A percentile compares a stretch with the other conserved stretches of the same genome.
Conservation (phyloP, 2,888 invertebrate genomes). For the Plemyria rubiginata region DNA sequence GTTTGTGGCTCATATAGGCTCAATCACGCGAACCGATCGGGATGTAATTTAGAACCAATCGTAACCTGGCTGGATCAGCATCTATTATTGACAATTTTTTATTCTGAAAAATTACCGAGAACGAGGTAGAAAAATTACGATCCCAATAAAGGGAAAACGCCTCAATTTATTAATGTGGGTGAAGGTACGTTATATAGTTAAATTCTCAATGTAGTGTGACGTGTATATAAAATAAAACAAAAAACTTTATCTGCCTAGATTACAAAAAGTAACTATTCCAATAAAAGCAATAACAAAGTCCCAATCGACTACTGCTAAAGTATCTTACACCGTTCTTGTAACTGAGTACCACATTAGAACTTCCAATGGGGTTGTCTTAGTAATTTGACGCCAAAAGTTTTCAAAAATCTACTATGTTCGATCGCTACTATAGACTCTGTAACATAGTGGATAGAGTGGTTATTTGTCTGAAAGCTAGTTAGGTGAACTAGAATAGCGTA, state of each 20-base stretch:
- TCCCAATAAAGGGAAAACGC: no score
- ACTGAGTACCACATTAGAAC: slow-evolving; percentile 28
- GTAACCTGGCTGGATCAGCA: no score
- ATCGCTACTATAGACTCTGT: slow-evolving; percentile 11
- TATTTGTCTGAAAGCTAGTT: slow-evolving; percentile 6
- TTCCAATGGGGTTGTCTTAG: slow-evolving; percentile 23
- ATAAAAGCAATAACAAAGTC: slow-evolving; percentile 23
- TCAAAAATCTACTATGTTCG: slow-evolving; percentile 12
- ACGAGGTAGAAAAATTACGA: no score
- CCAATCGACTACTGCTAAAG: slow-evolving; percentile 25
- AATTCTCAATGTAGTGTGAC: no score
- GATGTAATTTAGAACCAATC: no score
- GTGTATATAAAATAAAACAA: neutral
- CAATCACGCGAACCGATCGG: no score
- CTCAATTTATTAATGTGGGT: no score
- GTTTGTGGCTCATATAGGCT: no score
- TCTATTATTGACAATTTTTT: no score
- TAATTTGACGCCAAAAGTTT: slow-evolving; percentile 28
- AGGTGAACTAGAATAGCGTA: slow-evolving; percentile 20
- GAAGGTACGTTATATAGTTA: no score
- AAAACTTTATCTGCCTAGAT: neutral
- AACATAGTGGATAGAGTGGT: neutral
- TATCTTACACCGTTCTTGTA: slow-evolving; percentile 26
- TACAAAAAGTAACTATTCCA: slow-evolving; percentile 4
- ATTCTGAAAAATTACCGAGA: no score